phyloP scores from a whole-genome alignment of 2,113 vertebrate species.

The Phocoena sinus region DNA sequence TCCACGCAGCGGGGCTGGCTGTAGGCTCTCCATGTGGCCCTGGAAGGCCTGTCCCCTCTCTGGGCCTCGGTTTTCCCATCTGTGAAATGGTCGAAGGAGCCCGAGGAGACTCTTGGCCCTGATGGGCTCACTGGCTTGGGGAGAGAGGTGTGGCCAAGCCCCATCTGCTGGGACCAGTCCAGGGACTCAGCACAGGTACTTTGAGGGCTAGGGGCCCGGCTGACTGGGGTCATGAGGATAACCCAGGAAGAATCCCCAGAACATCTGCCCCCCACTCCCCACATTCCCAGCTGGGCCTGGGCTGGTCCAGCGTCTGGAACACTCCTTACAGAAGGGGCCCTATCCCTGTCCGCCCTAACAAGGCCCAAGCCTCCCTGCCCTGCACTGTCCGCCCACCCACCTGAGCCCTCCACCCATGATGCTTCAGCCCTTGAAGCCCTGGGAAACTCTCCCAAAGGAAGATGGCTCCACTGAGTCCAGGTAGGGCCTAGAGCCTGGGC shows the following conservation, averaged over 20 bases:
- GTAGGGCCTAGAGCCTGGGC: not conserved
- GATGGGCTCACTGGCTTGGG: not conserved
- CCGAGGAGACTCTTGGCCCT: not conserved
- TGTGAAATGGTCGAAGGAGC: not conserved
- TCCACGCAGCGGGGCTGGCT: not conserved
- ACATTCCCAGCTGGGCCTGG: not conserved
- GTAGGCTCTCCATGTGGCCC: not conserved
- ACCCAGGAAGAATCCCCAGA: not conserved
- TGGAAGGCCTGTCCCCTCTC: not conserved
- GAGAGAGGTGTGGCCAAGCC: not conserved
- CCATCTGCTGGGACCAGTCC: constrained; percentile 60
- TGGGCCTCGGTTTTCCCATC: not conserved
- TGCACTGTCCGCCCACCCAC: not conserved
- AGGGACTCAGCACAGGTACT: constrained; percentile 50
- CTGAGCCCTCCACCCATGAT: not conserved
- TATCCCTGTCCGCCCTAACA: not conserved
- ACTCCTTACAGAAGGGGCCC: not conserved
- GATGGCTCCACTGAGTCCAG: not conserved
- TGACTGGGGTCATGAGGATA: not conserved
- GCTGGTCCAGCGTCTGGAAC: not conserved
- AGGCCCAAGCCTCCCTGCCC: not conserved
- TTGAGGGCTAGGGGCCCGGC: not conserved
- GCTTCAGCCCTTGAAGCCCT: not conserved
- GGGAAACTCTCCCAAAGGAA: not conserved
- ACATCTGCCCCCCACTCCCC: not conserved